Conservation (phyloP, 2,888 invertebrate species). For the Drosophila pseudotakahashii region DNA sequence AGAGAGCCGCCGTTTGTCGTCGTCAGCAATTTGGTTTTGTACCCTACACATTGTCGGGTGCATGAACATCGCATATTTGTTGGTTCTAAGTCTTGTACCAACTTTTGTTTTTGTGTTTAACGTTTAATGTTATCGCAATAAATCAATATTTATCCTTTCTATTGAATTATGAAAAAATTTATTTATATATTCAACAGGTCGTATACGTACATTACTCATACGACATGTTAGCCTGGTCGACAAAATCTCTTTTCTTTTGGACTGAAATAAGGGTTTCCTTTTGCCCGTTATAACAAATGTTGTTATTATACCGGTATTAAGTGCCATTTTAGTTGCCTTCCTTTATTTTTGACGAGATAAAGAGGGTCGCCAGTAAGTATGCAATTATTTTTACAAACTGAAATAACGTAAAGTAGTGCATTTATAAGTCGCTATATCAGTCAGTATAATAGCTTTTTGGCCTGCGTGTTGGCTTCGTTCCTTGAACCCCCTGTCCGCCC, state of each 20-base stretch:
- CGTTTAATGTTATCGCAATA: too few species aligned
- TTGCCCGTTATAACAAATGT: neutral
- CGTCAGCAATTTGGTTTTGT: conserved; percentile 61
- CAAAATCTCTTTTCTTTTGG: neutral
- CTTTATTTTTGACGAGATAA: neutral
- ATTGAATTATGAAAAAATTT: too few species aligned
- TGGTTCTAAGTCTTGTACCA: neutral
- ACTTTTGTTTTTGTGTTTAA: neutral
- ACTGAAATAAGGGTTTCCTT: neutral
- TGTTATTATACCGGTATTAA: neutral
- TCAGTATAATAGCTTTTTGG: neutral
- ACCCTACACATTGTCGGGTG: neutral
- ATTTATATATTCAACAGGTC: neutral
- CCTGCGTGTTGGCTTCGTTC: conserved; percentile 31
- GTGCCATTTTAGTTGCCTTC: neutral
- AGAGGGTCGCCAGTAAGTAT: neutral
- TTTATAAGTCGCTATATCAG: neutral
- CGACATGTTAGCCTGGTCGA: neutral
- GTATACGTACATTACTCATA: conserved; percentile 1
- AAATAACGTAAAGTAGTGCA: neutral
- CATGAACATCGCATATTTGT: neutral
- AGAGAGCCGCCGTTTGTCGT: conserved; percentile 50
- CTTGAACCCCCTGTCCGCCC: conserved; percentile 23
- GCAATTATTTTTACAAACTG: neutral
- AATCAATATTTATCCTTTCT: too few species aligned